A percentile compares a stretch with the other conserved stretches of the same genome.
phyloP scores from a whole-genome alignment of 2,113 vertebrate genomes.

The Piaya cayana region DNA sequence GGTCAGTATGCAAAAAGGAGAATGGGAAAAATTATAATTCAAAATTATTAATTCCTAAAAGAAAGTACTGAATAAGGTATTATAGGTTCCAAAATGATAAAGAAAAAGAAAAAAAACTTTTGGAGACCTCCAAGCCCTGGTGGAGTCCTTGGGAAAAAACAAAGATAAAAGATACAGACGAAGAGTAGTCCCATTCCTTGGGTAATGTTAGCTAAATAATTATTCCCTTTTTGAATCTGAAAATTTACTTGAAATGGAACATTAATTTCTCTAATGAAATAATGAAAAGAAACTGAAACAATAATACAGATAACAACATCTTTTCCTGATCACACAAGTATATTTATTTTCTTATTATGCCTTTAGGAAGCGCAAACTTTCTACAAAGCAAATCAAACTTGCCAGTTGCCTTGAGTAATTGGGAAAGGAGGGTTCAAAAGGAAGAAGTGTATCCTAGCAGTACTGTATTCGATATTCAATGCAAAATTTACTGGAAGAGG shows the following conservation, averaged over 20 bases:
- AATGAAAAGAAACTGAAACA: background rate
- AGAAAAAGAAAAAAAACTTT: background rate
- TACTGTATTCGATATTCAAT: background rate
- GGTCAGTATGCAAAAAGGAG: background rate
- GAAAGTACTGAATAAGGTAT: background rate
- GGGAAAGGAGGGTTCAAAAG: background rate
- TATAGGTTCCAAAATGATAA: background rate
- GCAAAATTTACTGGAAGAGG: slow-evolving; percentile 33
- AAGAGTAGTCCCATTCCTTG: background rate
- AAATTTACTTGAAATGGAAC: background rate
- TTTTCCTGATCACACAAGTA: background rate
- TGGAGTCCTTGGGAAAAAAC: background rate
- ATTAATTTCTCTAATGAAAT: slow-evolving; percentile 22
- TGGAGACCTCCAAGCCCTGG: background rate
- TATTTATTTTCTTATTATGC: background rate
- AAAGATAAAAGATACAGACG: background rate
- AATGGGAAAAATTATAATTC: background rate
- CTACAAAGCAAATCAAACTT: background rate
- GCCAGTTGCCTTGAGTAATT: background rate
- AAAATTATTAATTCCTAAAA: background rate
- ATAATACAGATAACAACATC: background rate
- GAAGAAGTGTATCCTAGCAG: background rate
- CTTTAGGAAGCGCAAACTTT: background rate
- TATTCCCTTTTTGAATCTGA: background rate
- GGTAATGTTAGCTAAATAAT: background rate